phyloP scores from a whole-genome alignment of 2,888 invertebrate genomes.

The Zygogramma bicolorata region DNA sequence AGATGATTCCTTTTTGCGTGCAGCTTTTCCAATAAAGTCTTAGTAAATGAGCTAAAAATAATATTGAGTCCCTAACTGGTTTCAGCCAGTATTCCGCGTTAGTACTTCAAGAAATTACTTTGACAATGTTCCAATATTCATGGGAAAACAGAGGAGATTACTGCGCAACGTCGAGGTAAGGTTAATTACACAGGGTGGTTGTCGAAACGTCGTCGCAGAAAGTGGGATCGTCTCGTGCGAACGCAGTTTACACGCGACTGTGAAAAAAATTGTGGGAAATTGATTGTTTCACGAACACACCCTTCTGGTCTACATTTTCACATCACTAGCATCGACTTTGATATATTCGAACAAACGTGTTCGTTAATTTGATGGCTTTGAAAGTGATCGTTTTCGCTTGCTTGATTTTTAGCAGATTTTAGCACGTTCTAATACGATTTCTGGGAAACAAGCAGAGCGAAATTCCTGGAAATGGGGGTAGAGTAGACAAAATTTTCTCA shows the following conservation, averaged over 20 bases:
- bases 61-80: conserved; percentile 28
- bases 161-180: conserved; percentile 26
- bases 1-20: conserved; percentile 26
- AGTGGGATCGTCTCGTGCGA: neutral
- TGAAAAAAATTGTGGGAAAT: neutral
- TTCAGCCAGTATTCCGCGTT: conserved; percentile 32
- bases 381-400: neutral
- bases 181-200: conserved; percentile 32
- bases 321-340: neutral
- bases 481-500: too few relatives aligned
- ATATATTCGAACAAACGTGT: neutral
- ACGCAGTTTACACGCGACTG: neutral
- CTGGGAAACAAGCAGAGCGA: too few relatives aligned
- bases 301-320: neutral
- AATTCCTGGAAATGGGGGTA: too few relatives aligned
- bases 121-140: conserved; percentile 45
- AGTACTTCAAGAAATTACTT: conserved; percentile 41
- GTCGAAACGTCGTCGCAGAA: conserved; percentile 7
- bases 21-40: conserved; percentile 33
- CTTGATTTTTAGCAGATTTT: too few relatives aligned
- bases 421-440: too few relatives aligned
- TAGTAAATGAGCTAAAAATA: conserved; percentile 40
- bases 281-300: neutral
- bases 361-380: too few relatives aligned
- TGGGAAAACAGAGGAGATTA: conserved; percentile 29